Evolutionary conservation across 2,113 vertebrate genomes (phyloP).

Genomic region (Merops nubicus): DNA sequence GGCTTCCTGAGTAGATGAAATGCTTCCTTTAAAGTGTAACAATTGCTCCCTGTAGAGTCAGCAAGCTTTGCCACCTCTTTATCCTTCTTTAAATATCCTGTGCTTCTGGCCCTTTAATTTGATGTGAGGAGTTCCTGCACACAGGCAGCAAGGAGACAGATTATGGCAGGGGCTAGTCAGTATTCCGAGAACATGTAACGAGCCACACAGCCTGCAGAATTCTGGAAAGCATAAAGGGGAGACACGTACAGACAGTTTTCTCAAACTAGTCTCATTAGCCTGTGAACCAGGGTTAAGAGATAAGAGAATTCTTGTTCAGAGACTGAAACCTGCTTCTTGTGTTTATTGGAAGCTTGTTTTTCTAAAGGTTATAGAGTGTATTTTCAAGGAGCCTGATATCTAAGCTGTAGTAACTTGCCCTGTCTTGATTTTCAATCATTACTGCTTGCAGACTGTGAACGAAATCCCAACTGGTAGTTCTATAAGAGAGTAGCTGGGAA

Average conservation of each 20-base stretch:
- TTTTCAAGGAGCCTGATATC: not conserved
- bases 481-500: not conserved
- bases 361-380: not conserved
- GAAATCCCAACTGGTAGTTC: not conserved
- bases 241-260: not conserved
- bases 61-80: not conserved
- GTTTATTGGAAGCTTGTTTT: slow-evolving; percentile 24
- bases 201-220: not conserved
- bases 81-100: not conserved
- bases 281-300: slow-evolving; percentile 1
- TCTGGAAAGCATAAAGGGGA: not conserved
- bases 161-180: not conserved
- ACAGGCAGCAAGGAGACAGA: not conserved
- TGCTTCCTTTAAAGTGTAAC: not conserved
- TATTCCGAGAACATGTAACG: not conserved
- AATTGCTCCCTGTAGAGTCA: not conserved
- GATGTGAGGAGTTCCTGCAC: not conserved
- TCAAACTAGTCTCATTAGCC: not conserved
- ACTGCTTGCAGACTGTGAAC: not conserved
- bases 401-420: not conserved
- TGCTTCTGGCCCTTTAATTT: slow-evolving; percentile 2
- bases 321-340: not conserved
- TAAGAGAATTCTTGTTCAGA: not conserved
- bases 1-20: not conserved
- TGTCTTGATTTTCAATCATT: not conserved